Conservation (phyloP, 2,888 invertebrate species). For the Leptothorax acervorum region DNA sequence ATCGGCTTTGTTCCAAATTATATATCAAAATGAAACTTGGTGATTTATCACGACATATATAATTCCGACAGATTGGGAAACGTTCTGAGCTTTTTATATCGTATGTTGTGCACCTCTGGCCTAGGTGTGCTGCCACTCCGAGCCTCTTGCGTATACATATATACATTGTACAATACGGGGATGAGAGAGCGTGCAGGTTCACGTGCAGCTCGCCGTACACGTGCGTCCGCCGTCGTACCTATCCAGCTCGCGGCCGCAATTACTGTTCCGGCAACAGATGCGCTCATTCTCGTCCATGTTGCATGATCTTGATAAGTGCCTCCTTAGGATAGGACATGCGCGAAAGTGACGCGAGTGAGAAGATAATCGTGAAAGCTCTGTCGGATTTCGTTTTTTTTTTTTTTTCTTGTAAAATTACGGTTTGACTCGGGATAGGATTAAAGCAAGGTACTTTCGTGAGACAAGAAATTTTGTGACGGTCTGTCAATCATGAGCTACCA, state of each 20-base stretch:
- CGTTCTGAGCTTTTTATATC: not conserved
- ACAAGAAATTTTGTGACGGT: not conserved
- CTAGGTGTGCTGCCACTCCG: conserved; percentile 13
- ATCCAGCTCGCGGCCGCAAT: conserved; percentile 58
- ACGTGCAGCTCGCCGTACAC: conserved; percentile 55
- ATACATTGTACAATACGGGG: not conserved
- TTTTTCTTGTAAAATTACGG: not conserved
- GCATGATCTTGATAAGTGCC: conserved; percentile 53
- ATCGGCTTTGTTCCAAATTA: not conserved
- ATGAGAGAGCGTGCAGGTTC: conserved; percentile 36
- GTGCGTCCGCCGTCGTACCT: conserved; percentile 51
- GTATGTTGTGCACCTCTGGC: conserved; percentile 13
- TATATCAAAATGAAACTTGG: not conserved
- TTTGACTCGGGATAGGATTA: not conserved
- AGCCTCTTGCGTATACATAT: not conserved
- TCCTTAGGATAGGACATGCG: conserved; percentile 52
- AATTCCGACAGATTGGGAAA: not conserved
- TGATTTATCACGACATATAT: not conserved
- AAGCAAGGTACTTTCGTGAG: not conserved
- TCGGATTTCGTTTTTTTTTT: not conserved
- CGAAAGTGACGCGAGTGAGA: conserved; percentile 51
- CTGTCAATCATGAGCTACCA: not conserved
- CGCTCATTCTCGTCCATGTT: conserved; percentile 62
- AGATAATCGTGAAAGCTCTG: not conserved
- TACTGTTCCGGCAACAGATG: conserved; percentile 70